These are phyloP conservation scores for Sigmodon hispidus DNA, from an alignment of 2,113 vertebrate species.

Conservation along the genomic window DNA sequence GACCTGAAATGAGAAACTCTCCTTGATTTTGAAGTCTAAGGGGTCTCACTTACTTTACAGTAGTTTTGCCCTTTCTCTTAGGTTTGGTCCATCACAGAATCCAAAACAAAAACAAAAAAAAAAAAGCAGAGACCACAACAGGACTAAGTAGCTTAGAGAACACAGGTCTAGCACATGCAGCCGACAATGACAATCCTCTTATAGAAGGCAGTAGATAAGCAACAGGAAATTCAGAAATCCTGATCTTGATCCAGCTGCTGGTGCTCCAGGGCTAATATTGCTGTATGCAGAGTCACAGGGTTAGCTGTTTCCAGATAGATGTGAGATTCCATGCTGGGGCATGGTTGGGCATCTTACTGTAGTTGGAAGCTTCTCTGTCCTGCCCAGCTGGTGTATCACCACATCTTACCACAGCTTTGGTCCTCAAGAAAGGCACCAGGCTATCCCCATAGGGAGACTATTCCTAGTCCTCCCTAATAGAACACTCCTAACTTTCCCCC, in stretches of 20 bases:
- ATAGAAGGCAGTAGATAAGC: neutral
- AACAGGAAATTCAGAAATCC: neutral
- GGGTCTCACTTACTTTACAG: neutral
- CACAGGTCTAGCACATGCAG: neutral
- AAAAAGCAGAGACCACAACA: neutral
- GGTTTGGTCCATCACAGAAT: neutral
- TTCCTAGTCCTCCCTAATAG: neutral
- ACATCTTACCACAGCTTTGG: neutral
- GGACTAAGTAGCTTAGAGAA: neutral
- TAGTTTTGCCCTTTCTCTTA: neutral
- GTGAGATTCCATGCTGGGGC: neutral
- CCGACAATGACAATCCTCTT: accelerated
- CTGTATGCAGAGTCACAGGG: neutral
- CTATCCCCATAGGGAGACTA: neutral
- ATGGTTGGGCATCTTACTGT: neutral
- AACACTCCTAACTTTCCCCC: neutral
- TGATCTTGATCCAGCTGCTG: neutral
- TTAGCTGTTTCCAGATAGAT: neutral
- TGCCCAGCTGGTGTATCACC: no score
- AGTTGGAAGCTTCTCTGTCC: no score
- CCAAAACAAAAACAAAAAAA: neutral
- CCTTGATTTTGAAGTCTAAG: neutral
- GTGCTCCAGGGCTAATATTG: neutral
- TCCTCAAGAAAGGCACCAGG: neutral
- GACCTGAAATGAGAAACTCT: neutral